phyloP scores from a whole-genome alignment of 2,888 invertebrate species.

The Cephus pygmeus region DNA sequence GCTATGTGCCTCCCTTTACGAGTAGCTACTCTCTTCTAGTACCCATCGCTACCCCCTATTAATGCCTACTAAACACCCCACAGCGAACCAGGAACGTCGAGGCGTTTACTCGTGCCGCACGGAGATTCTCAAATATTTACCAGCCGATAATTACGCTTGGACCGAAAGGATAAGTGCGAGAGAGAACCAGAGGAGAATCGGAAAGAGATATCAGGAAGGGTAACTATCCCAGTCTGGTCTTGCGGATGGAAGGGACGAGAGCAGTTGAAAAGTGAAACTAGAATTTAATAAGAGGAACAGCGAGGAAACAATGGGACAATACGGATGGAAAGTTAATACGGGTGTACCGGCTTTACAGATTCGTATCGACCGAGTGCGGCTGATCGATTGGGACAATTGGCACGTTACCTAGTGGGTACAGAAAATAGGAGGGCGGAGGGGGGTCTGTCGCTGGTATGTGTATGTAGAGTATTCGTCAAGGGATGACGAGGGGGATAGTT shows the following conservation, averaged over 20 bases:
- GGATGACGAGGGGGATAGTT: not conserved
- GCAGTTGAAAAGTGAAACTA: not conserved
- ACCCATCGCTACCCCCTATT: not conserved
- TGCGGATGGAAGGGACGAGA: not conserved
- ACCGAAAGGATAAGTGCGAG: not conserved
- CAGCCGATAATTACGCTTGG: conserved; percentile 33
- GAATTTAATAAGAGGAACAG: not conserved
- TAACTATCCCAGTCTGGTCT: not conserved
- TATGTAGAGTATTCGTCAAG: not conserved
- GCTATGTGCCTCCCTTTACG: conserved; percentile 4
- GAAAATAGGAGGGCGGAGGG: not conserved
- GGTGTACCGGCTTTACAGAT: not conserved
- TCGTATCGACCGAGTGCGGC: not conserved
- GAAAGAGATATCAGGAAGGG: not conserved
- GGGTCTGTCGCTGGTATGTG: not conserved
- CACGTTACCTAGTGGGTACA: not conserved
- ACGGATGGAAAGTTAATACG: too few relatives aligned
- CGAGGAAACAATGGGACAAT: not conserved
- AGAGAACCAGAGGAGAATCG: not conserved
- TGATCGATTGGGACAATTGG: not conserved
- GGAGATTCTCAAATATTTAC: conserved; percentile 38
- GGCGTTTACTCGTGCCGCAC: not conserved
- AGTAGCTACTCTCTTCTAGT: not conserved
- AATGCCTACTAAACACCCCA: not conserved
- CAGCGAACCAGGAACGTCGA: not conserved